Conservation (phyloP, 2,888 invertebrate genomes). For the Erebia aethiops region DNA sequence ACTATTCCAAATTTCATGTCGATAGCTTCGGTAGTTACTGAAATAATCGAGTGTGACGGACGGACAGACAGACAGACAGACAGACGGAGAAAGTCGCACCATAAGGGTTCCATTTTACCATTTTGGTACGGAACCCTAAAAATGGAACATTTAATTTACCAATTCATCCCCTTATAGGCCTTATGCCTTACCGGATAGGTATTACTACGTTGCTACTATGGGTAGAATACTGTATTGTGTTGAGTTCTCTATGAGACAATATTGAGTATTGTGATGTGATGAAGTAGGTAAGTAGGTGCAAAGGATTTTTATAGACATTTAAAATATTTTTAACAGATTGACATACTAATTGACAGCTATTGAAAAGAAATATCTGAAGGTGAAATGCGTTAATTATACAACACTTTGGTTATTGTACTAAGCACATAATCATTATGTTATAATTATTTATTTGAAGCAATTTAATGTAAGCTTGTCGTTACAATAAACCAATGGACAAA, state of each 20-base stretch:
- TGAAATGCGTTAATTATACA: slow-evolving; percentile 25
- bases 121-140: too few species aligned
- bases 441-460: slow-evolving; percentile 32
- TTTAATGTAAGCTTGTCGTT: slow-evolving; percentile 33
- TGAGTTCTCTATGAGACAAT: slow-evolving; percentile 13
- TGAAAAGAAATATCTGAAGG: slow-evolving; percentile 50
- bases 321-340: slow-evolving; percentile 58
- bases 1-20: too few species aligned
- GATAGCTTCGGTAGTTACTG: too few species aligned
- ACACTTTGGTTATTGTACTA: slow-evolving; percentile 48
- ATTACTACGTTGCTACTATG: too few species aligned
- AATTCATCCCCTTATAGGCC: too few species aligned
- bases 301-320: slow-evolving; percentile 42
- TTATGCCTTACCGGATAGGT: too few species aligned
- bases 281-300: slow-evolving; percentile 34
- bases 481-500: slow-evolving; percentile 34
- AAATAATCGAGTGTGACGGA: too few species aligned
- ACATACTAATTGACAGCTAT: slow-evolving; percentile 78
- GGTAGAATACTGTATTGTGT: slow-evolving; percentile 30
- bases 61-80: too few species aligned
- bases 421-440: slow-evolving; percentile 39
- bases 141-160: too few species aligned
- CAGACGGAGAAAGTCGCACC: too few species aligned
- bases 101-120: too few species aligned
- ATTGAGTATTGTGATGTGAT: slow-evolving; percentile 17